Evolutionary conservation across 2,797 vertebrate species (phyloP).

Genomic region (Peromyscus melanophrys): DNA sequence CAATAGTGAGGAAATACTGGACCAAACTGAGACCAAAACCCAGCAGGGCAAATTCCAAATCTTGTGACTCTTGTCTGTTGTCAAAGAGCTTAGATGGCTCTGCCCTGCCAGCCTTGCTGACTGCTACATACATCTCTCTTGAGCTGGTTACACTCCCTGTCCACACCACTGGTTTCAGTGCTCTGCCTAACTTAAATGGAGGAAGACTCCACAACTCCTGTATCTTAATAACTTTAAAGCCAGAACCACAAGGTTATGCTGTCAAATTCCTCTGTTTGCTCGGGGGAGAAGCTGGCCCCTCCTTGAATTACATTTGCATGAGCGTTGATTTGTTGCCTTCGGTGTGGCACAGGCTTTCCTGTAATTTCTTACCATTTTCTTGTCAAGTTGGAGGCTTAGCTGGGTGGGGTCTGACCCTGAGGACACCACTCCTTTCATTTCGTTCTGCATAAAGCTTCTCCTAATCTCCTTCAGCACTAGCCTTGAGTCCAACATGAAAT

Average conservation of each 20-base stretch:
- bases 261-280: not conserved
- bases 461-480: not conserved
- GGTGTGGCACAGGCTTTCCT: too few relatives aligned
- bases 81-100: not conserved
- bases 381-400: not conserved
- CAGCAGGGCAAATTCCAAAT: not conserved
- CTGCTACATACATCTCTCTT: not conserved
- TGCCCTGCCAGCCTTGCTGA: not conserved
- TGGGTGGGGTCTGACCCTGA: not conserved
- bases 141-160: not conserved
- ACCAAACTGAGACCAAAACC: not conserved
- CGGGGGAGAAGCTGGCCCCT: too few relatives aligned
- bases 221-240: not conserved
- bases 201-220: not conserved
- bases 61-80: not conserved
- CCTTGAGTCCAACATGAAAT: not conserved
- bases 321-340: not conserved
- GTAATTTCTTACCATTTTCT: not conserved
- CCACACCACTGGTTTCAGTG: not conserved
- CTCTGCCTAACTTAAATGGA: not conserved
- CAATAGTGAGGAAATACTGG: not conserved
- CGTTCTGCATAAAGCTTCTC: not conserved
- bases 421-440: not conserved
- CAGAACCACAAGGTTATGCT: not conserved
- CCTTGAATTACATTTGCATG: not conserved